Conservation (phyloP, 2,113 vertebrate genomes). For the Nicator chloris region DNA sequence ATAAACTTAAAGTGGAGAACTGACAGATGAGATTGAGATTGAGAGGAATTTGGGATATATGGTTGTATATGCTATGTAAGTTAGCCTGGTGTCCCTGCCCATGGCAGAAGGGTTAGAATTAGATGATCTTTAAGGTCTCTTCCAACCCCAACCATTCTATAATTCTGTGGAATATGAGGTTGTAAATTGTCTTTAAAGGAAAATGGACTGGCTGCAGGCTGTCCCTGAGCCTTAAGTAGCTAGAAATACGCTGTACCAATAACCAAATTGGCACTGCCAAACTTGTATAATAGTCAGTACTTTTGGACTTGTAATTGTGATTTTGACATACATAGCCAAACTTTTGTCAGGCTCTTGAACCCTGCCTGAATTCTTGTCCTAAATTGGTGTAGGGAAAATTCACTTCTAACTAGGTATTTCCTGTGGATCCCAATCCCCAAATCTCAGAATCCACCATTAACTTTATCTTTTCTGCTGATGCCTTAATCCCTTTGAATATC, state of each 20-base stretch:
- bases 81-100: background rate
- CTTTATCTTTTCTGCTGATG: background rate
- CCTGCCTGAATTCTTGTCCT: background rate
- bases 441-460: background rate
- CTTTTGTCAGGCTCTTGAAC: background rate
- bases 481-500: background rate
- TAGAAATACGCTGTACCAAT: background rate
- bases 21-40: background rate
- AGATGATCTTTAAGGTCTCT: background rate
- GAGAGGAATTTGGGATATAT: background rate
- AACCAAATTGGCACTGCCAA: background rate
- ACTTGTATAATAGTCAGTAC: background rate
- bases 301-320: background rate
- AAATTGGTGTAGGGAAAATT: background rate
- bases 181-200: background rate
- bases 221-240: background rate
- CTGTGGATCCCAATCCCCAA: background rate
- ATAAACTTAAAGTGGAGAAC: background rate
- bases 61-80: background rate
- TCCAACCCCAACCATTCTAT: background rate
- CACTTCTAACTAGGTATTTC: background rate
- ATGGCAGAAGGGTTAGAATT: background rate
- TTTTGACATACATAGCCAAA: background rate
- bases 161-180: background rate
- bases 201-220: background rate